Evolutionary conservation across 2,113 vertebrate species (phyloP), one percentile per base, ranked within the genome.

Genomic region (Bubo scandiacus): DNA sequence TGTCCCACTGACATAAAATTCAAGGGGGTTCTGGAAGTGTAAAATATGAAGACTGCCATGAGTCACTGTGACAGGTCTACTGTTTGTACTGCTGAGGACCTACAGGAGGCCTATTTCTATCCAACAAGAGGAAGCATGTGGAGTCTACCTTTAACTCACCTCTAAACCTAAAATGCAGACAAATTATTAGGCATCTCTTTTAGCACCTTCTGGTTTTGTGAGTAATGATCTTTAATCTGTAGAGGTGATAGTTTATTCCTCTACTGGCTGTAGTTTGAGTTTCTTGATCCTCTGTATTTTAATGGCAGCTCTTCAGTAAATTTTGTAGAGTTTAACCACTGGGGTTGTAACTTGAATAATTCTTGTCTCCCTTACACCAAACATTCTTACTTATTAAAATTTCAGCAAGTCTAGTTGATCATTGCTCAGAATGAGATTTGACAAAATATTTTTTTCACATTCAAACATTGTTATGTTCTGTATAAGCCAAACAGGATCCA

Each of bases 41-140:
- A 65, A 1, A 34, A 45, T 23, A 40, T 61, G 34, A 17, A 90
- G 38, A 78, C 18, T 43, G 82, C 10, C 17, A 11, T 6, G 32
- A 86, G 7, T 65, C 15, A 36, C 70, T 65, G 17, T 45, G 43
- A 45, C 43, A 45, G 4, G 7, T 36, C 23, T 51, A 62, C 15
- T 70, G 12, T 4, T 49, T 1, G 1, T 38, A 55, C 54, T 68
- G 13, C 36, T 70, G 20, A 81, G 13, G 34, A 74, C 40, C 17
- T 40, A 38, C 21, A 65, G 40, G 19, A 80, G 57, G 45, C 6
- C 23, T 68, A 12, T 26, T 26, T 43, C n/a, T 25, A 25, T 4
- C 4, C 43, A 85, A 9, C 0, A 1, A 19, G 18, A 65, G 18
- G 8, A 80, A 55, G 16, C 1, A 1, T 13, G 58, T 2, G 18